Base-by-base conservation (phyloP, 2,797 vertebrate genomes). In the Betta splendens region DNA sequence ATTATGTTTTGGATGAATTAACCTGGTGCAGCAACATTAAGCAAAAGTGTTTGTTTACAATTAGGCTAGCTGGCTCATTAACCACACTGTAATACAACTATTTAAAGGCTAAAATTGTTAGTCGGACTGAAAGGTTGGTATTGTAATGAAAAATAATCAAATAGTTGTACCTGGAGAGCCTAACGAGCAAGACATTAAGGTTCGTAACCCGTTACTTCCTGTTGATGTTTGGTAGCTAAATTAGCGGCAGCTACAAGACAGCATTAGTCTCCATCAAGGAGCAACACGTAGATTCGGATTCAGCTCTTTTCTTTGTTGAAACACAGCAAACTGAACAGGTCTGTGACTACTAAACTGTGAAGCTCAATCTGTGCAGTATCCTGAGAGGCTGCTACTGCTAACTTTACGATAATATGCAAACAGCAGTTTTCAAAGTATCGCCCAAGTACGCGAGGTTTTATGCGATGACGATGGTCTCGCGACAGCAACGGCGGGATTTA, bases 161-260 rank as follows among this genome's bases (percentile, higher is more conserved):
- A 38, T 0, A 3, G 16, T 9, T 25, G 9, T 85, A 90, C 89
- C 87, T 87, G 84, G 68, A 62, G 82, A 83, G 57, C 5, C 79
- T 65, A 88, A 58, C 68, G 79, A 59, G 72, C 75, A 87, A 60
- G 84, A 82, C 82, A 86, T 81, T 52, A 38, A 32, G 45, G 48
- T 46, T 58, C 46, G n/a, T 51, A 57, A 64, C 51, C 44, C 5
- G 57, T 35, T 66, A 79, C 87, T 89, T 89, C 88, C 88, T 87
- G 83, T 83, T 85, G 84, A 75, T 75, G 58, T 84, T 67, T 74
- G 17, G 57, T 43, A 75, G 80, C 77, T 85, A 72, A 56, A 54
- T 75, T 79, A 79, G 80, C 84, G 54, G 75, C 79, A 79, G 82
- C 84, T 66, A 75, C 43, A 59, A 9, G 76, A 64, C 77, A 75